Base-by-base conservation (phyloP, 1,140 invertebrate species). In the Tachypleus tridentatus region DNA sequence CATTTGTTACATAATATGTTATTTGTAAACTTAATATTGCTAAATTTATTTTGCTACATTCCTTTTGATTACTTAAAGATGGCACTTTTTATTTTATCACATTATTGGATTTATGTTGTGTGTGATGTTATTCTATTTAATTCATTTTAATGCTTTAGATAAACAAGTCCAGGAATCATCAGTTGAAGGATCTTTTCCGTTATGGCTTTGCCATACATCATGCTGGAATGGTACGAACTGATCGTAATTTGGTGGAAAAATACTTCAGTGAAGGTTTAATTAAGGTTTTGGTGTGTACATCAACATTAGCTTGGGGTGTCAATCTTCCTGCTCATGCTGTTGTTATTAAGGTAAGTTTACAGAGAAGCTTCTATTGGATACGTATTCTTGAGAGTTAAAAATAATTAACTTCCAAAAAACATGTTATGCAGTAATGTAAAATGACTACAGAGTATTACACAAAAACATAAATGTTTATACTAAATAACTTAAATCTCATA, bases 221-320 rank as follows among this genome's bases (percentile, higher is more conserved):
- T 80, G 97, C 97, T 60, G 97, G 97, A 9, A 87, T 98, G 84
- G 74, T 93, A 54, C 80, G 93, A 71, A 82, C 82, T 65, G 93
- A 97, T 76, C 83, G 91, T 79, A 87, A 80, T 68, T 74, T 92
- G 73, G 87, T 97, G 0, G 94, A 97, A 76, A 90, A 90, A 74
- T 86, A 88, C 70, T 97, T 97, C 75, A 77, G 84, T 1, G 87
- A 89, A 63, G 97, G 97, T 3, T 80, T 87, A 63, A 88, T 98
- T 54, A 93, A 92, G 74, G 93, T 98, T 4, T 79, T 99, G 1
- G 89, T 96, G 7, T 99, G 96, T 77, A 99, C 97, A 0, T 91
- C 97, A 1, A 99, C 97, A 0, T 80, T 99, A 7, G 97, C 97
- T 49, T 99, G 97, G 97, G 97, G 97, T 70, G 96, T 99, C 0